Evolutionary conservation across 2,888 invertebrate species (phyloP).

Genomic region (Pyrrhopygopsis socrates): DNA sequence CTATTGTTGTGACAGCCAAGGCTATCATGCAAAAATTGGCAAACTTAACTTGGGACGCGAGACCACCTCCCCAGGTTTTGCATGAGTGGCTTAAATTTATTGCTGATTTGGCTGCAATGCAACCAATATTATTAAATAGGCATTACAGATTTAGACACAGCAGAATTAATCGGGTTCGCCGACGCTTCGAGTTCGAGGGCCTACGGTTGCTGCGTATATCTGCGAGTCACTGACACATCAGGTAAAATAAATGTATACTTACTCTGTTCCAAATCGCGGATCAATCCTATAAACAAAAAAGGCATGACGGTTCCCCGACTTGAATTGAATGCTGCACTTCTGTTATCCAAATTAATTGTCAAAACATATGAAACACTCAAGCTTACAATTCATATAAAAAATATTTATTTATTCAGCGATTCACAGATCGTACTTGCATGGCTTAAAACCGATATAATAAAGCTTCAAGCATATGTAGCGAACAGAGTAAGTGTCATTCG

Average conservation of each 20-base stretch:
- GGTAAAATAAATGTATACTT: conserved; percentile 54
- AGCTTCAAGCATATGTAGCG: conserved; percentile 59
- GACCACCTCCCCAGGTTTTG: conserved; percentile 2
- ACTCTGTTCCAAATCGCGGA: conserved; percentile 72
- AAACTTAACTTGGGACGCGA: conserved; percentile 48
- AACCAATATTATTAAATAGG: conserved; percentile 21
- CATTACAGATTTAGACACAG: not conserved
- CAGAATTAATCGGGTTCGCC: conserved; percentile 66
- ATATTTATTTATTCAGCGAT: conserved; percentile 48
- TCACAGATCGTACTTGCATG: conserved; percentile 66
- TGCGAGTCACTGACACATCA: conserved; percentile 38
- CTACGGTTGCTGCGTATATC: conserved; percentile 50
- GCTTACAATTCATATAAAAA: conserved; percentile 13
- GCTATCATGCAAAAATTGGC: conserved; percentile 64
- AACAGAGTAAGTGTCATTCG: conserved; percentile 43
- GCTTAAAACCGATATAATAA: conserved; percentile 44
- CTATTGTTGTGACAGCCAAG: conserved; percentile 60
- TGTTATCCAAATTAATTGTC: conserved; percentile 46
- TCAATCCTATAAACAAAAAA: conserved; percentile 55
- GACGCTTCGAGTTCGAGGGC: conserved; percentile 60
- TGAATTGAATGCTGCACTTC: conserved; percentile 67
- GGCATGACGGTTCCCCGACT: conserved; percentile 50
- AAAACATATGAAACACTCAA: conserved; percentile 34
- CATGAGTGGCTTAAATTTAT: conserved; percentile 58
- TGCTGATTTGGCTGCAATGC: conserved; percentile 38